Base-by-base conservation (phyloP, 2,113 vertebrate genomes). In the Indicator indicator region DNA sequence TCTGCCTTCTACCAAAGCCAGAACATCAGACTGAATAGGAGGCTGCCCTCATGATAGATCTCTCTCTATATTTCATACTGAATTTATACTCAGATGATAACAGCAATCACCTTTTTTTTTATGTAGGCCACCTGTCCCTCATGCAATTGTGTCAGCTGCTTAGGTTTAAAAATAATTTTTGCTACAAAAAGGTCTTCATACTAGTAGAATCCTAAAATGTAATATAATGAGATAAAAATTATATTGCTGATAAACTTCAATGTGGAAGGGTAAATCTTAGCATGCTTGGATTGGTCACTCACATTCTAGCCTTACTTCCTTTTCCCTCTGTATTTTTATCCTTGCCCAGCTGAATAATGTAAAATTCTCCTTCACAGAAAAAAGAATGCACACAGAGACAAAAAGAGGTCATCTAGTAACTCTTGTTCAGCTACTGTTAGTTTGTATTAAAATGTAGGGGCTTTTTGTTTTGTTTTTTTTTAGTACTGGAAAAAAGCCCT, bases 91-190 rank as follows among this genome's bases (percentile, higher is more conserved):
- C 56, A 76, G 64, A 63, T 89, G 24, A 20, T 74, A 93, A 85
- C 42, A 83, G 48, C 52, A 93, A 65, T 52, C 60, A 38, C 40
- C 58, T 85, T 52, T 85, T 69, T 86, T 80, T 76, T 68, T 86
- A 62, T 94, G 74, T 95, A 96, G 93, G 91, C 93, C 91, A 94
- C 83, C 64, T 89, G 69, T 94, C 82, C 60, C 64, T 93, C 78
- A 54, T 30, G 64, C 72, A 95, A 88, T 73, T 95, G 85, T 91
- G 93, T 91, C 91, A 93, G 89, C 42, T 85, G 89, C 75, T 78
- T 80, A 40, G 64, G 72, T 86, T 94, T 89, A 94, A 97, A 96
- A 97, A 95, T 91, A 95, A 64, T 30, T 94, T 89, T 76, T 69
- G 26, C 64, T 74, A 64, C 87, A 92, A 90, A 91, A 87, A 70